Evolutionary conservation across 2,888 invertebrate species (phyloP).

Genomic region (Furcula furcula): DNA sequence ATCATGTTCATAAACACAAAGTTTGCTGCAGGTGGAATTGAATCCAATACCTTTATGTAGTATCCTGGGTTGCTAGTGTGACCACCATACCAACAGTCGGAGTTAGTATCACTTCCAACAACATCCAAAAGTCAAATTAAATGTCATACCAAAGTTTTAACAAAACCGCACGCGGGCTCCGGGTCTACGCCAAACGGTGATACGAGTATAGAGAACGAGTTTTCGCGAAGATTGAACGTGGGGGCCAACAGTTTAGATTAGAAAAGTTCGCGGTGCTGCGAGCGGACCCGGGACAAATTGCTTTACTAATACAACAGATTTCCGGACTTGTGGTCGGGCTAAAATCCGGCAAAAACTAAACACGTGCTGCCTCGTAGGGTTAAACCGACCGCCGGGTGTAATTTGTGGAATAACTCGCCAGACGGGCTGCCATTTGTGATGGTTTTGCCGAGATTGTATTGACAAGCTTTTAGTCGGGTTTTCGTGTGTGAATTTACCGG

Average conservation of each 20-base stretch:
- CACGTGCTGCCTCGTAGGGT: conserved; percentile 25
- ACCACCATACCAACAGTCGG: too few species aligned
- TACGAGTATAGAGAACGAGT: conserved; percentile 34
- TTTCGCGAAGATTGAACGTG: conserved; percentile 60
- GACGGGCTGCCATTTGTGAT: conserved; percentile 14
- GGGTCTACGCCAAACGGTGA: conserved; percentile 14
- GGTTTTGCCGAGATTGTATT: conserved; percentile 26
- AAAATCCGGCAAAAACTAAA: conserved; percentile 56
- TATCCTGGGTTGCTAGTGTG: too few species aligned
- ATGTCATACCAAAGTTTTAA: not conserved
- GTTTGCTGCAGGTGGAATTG: too few species aligned
- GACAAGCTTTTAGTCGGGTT: conserved; percentile 8
- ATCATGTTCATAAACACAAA: too few species aligned
- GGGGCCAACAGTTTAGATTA: conserved; percentile 73
- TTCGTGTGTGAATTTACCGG: too few species aligned
- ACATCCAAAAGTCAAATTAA: not conserved
- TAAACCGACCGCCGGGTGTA: conserved; percentile 15
- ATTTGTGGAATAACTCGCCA: conserved; percentile 26
- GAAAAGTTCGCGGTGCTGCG: conserved; percentile 66
- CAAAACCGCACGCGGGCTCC: not conserved
- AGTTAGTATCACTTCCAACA: too few species aligned
- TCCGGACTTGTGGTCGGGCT: conserved; percentile 42
- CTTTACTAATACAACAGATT: conserved; percentile 77
- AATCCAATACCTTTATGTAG: too few species aligned
- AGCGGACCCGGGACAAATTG: conserved; percentile 66